Evolutionary conservation across 2,888 invertebrate species (phyloP).

Genomic region (Eupithecia pulchellata): DNA sequence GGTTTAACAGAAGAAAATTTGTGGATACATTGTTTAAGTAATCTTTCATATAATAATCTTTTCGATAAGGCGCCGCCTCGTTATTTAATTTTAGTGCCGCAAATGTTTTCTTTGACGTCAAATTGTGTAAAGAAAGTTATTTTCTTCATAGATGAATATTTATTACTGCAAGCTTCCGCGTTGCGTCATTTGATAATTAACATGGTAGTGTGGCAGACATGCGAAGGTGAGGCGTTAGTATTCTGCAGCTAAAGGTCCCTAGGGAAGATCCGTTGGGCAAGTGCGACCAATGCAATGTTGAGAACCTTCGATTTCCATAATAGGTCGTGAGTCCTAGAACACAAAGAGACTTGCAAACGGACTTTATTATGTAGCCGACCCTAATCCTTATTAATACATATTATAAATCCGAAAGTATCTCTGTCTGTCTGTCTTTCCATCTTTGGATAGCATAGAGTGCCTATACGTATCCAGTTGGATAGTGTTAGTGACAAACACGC

Average conservation of each 20-base stretch:
- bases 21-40: conserved; percentile 49
- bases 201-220: conserved; percentile 37
- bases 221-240: conserved; percentile 45
- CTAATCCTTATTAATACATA: not conserved
- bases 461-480: no score
- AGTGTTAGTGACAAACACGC: no score
- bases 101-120: conserved; percentile 45
- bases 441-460: no score
- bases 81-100: conserved; percentile 48
- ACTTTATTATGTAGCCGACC: not conserved
- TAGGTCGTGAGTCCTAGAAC: conserved; percentile 24
- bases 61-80: conserved; percentile 53
- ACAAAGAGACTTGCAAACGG: not conserved
- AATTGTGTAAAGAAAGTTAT: conserved; percentile 32
- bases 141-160: conserved; percentile 20
- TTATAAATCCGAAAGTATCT: not conserved
- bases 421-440: no score
- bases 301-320: conserved; percentile 60
- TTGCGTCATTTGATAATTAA: conserved; percentile 38
- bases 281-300: conserved; percentile 41
- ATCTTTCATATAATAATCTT: conserved; percentile 56
- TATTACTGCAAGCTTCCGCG: conserved; percentile 32
- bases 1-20: conserved; percentile 62
- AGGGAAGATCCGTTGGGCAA: conserved; percentile 52
- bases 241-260: conserved; percentile 51